Evolutionary conservation across 2,113 vertebrate genomes (phyloP).

Genomic region (Semicossyphus pulcher): DNA sequence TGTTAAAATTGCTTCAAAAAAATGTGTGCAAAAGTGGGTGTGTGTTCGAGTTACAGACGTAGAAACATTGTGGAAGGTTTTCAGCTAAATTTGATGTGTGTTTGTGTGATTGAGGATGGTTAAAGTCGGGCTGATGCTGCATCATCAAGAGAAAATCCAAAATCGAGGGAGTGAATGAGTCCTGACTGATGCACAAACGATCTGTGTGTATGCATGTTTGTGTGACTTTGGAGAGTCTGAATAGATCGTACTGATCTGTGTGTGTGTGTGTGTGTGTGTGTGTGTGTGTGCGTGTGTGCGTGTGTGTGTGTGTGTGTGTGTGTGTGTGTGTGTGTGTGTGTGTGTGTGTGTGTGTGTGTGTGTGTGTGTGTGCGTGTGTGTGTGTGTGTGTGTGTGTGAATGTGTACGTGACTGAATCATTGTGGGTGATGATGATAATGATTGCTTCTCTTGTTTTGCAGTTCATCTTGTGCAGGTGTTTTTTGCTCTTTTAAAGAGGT

Average conservation of each 20-base stretch:
- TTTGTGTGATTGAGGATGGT: not conserved
- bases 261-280: slow-evolving; percentile 3
- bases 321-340: slow-evolving; percentile 1
- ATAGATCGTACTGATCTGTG: not conserved
- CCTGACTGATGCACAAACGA: slow-evolving; percentile 4
- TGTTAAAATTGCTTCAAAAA: too few relatives aligned
- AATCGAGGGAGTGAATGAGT: not conserved
- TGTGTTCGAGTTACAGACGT: too few relatives aligned
- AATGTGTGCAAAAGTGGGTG: too few relatives aligned
- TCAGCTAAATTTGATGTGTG: not conserved
- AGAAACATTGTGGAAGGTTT: not conserved
- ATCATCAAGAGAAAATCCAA: not conserved
- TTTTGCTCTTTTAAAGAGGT: slow-evolving; percentile 4
- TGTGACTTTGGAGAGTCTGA: slow-evolving; percentile 5
- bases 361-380: not conserved
- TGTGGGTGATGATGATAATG: slow-evolving; percentile 5
- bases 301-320: not conserved
- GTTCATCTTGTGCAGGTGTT: slow-evolving; percentile 7
- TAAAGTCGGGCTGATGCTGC: not conserved
- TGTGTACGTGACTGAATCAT: slow-evolving; percentile 4
- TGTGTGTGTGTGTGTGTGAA: slow-evolving; percentile 10
- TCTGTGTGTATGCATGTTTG: slow-evolving; percentile 1
- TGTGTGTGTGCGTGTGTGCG: not conserved
- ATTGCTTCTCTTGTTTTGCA: slow-evolving; percentile 21
- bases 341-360: slow-evolving; percentile 10